Evolutionary conservation across 2,113 vertebrate species (phyloP), one percentile per base, ranked within the genome.

Genomic region (Vidua macroura): DNA sequence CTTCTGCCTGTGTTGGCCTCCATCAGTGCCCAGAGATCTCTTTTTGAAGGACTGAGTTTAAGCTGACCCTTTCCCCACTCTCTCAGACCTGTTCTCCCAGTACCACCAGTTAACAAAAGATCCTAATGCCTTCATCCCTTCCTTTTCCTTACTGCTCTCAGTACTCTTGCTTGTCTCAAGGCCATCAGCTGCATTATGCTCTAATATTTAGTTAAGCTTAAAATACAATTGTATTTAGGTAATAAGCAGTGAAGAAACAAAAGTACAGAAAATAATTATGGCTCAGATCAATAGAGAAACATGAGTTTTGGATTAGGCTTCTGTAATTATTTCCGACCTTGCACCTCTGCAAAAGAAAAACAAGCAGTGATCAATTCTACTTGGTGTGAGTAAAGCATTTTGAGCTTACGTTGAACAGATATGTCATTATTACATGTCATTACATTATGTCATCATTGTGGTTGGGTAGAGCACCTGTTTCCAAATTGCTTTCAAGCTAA

Each of bases 401-500:
- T 62, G 46, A 83, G 64, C 12, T 75, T 86, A 41, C 41, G 86
- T 86, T 88, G 53, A 93, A 74, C 44, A 82, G 66, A 70, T 78
- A 39, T 63, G 15, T 63, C 31, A 82, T 86, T 92, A 70, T 83
- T 93, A 43, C 28, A 31, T 89, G 35, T 35, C 35, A 35, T 35
- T 35, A 35, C 35, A 35, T 35, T 35, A 35, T 35, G 35, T 82
- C 51, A 82, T 95, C 90, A 70, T 77, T 33, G 13, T 55, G 59
- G 62, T 31, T 67, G 56, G 4, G 7, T 31, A 59, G 39, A 82
- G n/a, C 27, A 91, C 28, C n/a, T 86, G 67, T 64, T 77, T 95
- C 81, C 39, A 95, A 76, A 87, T 51, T 75, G 37, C 51, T 90
- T 66, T 93, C 48, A 46, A 82, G 72, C 48, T 91, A 90, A 92